Conservation (phyloP, 2,888 invertebrate species). For the Eristalis tenax region DNA sequence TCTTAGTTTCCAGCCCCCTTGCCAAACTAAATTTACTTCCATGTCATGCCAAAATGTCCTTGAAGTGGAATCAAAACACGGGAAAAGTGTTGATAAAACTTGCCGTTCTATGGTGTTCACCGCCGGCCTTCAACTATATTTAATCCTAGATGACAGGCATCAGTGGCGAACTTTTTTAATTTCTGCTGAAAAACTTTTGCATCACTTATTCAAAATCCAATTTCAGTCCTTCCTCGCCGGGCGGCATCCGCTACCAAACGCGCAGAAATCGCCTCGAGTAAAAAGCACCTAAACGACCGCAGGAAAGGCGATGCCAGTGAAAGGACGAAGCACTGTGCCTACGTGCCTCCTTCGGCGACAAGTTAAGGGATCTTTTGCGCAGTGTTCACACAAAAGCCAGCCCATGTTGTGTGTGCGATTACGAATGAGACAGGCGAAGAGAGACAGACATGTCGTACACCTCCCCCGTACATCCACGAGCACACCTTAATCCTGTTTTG, state of each 20-base stretch:
- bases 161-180: neutral
- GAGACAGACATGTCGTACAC: neutral
- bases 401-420: neutral
- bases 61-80: neutral
- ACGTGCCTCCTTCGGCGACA: neutral
- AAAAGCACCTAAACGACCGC: neutral
- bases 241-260: neutral
- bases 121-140: neutral
- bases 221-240: neutral
- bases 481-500: slow-evolving; percentile 18
- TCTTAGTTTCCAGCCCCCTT: too few relatives aligned
- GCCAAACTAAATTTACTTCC: neutral
- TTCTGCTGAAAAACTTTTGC: neutral
- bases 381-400: neutral
- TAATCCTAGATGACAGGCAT: neutral
- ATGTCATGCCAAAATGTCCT: neutral
- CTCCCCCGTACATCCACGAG: neutral
- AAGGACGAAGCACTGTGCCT: neutral
- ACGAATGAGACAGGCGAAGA: neutral
- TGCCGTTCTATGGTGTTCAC: neutral
- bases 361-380: neutral
- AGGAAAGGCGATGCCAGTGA: neutral
- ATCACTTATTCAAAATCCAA: neutral
- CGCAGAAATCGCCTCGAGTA: neutral
- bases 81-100: neutral